These are phyloP conservation scores for Ahaetulla prasina DNA, from an alignment of 2,113 vertebrate genomes.

Conservation along the genomic window DNA sequence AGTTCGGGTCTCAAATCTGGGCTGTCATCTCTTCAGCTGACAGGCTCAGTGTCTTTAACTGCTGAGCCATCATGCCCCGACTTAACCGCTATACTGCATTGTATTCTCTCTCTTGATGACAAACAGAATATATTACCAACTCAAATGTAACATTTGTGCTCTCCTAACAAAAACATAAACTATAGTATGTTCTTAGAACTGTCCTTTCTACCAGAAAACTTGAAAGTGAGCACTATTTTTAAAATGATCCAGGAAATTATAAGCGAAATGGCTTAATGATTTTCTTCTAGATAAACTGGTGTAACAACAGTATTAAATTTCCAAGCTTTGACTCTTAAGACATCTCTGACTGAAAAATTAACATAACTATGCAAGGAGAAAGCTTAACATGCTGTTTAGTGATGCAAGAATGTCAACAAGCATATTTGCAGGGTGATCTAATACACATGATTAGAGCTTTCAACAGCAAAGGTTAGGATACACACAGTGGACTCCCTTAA, in stretches of 20 bases:
- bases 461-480: background rate
- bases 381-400: background rate
- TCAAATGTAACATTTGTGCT: background rate
- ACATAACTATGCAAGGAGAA: background rate
- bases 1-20: too few relatives aligned
- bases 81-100: background rate
- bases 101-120: background rate
- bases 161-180: background rate
- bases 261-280: background rate
- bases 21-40: too few relatives aligned
- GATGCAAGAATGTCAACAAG: background rate
- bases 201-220: background rate
- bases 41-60: too few relatives aligned
- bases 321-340: background rate
- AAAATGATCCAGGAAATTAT: background rate
- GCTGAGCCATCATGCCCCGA: too few relatives aligned
- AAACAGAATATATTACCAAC: background rate
- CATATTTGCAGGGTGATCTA: background rate
- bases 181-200: background rate
- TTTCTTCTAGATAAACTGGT: background rate
- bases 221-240: background rate
- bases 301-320: background rate
- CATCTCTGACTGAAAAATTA: background rate
- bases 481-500: background rate
- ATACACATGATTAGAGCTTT: background rate